Conservation (phyloP, 1,140 invertebrate species). For the Oncopeltus fasciatus region DNA sequence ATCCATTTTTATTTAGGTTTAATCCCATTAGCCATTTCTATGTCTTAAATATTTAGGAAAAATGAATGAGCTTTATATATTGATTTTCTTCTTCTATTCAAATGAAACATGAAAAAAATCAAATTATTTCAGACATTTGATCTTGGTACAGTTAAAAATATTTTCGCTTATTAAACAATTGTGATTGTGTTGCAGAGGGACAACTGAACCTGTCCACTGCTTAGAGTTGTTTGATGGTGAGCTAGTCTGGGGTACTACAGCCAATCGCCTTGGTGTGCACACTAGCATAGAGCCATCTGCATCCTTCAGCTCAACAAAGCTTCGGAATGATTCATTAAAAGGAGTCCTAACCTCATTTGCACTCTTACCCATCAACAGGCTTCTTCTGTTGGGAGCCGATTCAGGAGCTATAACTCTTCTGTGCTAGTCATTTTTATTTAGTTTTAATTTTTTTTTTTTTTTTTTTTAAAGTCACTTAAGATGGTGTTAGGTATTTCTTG, state of each 20-base stretch:
- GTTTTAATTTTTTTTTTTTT: too few relatives aligned
- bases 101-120: neutral
- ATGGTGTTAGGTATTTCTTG: too few relatives aligned
- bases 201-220: constrained; percentile 80
- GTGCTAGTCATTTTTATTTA: too few relatives aligned
- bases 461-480: too few relatives aligned
- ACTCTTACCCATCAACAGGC: constrained; percentile 72
- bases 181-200: constrained; percentile 50
- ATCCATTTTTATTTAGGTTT: too few relatives aligned
- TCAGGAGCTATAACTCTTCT: constrained; percentile 73
- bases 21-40: too few relatives aligned
- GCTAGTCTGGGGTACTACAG: constrained; percentile 67
- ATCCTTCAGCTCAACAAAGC: constrained; percentile 66
- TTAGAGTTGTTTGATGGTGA: constrained; percentile 57
- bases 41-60: too few relatives aligned
- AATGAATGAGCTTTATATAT: too few relatives aligned
- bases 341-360: constrained; percentile 79
- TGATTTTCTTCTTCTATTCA: too few relatives aligned
- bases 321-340: constrained; percentile 77
- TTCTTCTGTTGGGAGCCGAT: constrained; percentile 77
- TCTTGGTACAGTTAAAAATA: neutral
- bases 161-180: neutral
- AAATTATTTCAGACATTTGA: neutral
- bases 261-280: constrained; percentile 81
- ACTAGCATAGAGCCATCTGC: constrained; percentile 55